A percentile compares a stretch with the other conserved stretches of the same genome.
Evolutionary conservation across 2,113 vertebrate genomes (phyloP).

Genomic region (Serilophus lunatus): DNA sequence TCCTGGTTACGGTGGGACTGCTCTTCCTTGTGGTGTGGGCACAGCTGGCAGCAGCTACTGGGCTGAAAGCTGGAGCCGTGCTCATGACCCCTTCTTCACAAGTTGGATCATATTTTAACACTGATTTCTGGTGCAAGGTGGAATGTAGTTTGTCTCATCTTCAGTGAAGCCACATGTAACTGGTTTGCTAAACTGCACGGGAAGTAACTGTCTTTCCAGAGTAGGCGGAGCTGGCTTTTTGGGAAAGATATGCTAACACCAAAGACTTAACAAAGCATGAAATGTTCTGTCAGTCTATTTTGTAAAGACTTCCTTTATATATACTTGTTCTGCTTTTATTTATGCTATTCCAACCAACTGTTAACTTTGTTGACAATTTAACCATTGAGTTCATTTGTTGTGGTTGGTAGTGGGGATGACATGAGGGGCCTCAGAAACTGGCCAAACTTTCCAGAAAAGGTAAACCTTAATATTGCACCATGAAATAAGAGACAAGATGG

Average conservation of each 20-base stretch:
- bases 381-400: background rate
- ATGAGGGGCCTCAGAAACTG: background rate
- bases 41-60: background rate
- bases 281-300: background rate
- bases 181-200: background rate
- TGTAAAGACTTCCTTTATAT: background rate
- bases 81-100: rapidly evolving
- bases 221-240: background rate
- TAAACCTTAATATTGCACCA: background rate
- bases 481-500: background rate
- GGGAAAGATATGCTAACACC: background rate
- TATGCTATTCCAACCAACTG: background rate
- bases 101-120: background rate
- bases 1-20: rapidly evolving
- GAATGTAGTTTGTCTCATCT: background rate
- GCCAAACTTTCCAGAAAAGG: background rate
- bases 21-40: background rate
- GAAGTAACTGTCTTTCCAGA: background rate
- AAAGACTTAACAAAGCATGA: background rate
- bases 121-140: background rate
- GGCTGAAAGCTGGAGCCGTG: background rate
- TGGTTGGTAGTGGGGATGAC: background rate
- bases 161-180: background rate
- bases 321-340: background rate
- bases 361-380: background rate